Percentiles rank a stretch among this genome's conserved stretches.
Conservation (phyloP, 2,113 vertebrate species). For the Bos indicus region DNA sequence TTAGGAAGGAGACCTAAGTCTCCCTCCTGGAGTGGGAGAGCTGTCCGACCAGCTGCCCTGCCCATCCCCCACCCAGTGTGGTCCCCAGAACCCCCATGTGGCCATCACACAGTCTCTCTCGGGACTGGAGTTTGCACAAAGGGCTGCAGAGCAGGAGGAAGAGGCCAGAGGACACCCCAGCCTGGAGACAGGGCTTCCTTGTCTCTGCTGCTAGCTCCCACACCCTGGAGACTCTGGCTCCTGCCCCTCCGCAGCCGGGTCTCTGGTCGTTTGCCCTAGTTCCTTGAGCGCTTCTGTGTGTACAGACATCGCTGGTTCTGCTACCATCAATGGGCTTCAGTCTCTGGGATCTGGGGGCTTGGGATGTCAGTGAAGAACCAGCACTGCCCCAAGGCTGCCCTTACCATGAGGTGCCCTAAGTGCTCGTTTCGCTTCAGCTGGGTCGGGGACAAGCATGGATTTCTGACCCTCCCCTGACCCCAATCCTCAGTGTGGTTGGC, state of each 20-base stretch:
- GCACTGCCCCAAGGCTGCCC: neutral
- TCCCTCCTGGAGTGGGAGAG: neutral
- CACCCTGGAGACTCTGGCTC: neutral
- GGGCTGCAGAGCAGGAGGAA: neutral
- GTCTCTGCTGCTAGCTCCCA: neutral
- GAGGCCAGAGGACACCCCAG: too few species aligned
- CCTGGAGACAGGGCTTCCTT: neutral
- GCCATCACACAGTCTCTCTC: neutral
- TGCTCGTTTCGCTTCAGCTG: neutral
- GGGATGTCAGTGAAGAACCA: neutral
- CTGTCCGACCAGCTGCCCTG: neutral
- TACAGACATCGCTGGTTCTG: too few species aligned
- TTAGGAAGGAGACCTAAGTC: neutral
- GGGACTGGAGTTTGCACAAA: neutral
- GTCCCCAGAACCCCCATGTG: neutral
- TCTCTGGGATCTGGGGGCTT: neutral
- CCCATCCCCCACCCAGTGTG: neutral
- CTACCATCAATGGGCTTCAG: neutral
- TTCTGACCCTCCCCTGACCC: neutral
- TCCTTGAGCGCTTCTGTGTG: fast-evolving
- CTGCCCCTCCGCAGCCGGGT: neutral
- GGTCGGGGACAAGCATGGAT: too few species aligned
- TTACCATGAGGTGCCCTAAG: neutral
- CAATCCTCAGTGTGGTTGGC: neutral
- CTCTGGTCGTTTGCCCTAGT: neutral